These are phyloP conservation scores for Oryzaephilus surinamensis DNA, from an alignment of 1,140 invertebrate species.

Conservation along the genomic window DNA sequence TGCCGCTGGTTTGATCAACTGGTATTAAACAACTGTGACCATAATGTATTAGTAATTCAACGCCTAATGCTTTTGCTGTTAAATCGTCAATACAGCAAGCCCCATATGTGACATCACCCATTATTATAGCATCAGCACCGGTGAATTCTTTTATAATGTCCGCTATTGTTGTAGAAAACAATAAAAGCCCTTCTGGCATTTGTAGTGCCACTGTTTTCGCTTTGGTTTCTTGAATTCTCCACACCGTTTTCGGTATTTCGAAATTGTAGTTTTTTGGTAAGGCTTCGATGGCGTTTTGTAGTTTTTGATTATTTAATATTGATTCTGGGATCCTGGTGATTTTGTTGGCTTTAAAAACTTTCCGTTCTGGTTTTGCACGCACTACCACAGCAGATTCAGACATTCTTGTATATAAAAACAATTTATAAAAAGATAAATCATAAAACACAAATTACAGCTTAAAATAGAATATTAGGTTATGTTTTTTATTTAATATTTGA, in stretches of 20 bases:
- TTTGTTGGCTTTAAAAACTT: constrained; percentile 62
- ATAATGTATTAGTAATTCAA: constrained; percentile 93
- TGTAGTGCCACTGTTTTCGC: constrained; percentile 89
- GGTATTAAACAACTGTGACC: constrained; percentile 97
- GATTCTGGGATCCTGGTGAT: constrained; percentile 77
- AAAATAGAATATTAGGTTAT: not conserved
- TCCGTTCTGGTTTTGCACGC: constrained; percentile 62
- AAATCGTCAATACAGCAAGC: constrained; percentile 99
- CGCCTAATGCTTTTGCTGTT: constrained; percentile 80
- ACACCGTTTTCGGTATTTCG: constrained; percentile 96
- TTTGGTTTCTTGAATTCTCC: constrained; percentile 75
- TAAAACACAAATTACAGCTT: not conserved
- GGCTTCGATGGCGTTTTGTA: constrained; percentile 59
- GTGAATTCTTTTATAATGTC: constrained; percentile 94
- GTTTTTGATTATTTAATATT: constrained; percentile 65
- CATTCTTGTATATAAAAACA: too few species aligned
- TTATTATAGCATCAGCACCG: constrained; percentile 86
- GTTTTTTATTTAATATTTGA: too few species aligned
- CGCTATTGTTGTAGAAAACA: constrained; percentile 87
- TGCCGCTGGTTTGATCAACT: constrained; percentile 77
- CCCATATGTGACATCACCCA: constrained; percentile 96
- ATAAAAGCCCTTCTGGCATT: constrained; percentile 88
- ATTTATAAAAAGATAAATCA: not conserved
- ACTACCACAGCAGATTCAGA: constrained; percentile 49
- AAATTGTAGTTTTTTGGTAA: constrained; percentile 97